Conservation (phyloP, 2,888 invertebrate genomes). For the Philopedon plagiatum region DNA sequence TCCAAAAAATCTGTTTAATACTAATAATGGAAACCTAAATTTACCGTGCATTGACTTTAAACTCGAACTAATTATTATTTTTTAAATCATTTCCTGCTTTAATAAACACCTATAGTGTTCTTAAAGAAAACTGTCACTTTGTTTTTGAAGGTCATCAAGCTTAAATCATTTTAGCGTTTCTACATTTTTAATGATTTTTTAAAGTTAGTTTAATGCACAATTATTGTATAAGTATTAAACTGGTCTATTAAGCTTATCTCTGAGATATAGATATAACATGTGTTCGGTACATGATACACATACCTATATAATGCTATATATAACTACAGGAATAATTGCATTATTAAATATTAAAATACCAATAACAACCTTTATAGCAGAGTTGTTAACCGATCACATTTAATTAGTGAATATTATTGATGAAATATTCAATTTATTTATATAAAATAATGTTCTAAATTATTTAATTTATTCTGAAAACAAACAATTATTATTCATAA, state of each 20-base stretch:
- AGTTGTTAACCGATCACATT: too few species aligned
- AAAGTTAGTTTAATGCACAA: conserved; percentile 10
- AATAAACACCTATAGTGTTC: not conserved
- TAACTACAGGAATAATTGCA: not conserved
- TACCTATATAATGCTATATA: not conserved
- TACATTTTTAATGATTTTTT: conserved; percentile 21
- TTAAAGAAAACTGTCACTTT: conserved; percentile 13
- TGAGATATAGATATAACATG: not conserved
- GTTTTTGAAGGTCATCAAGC: conserved; percentile 24
- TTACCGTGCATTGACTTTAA: too few species aligned
- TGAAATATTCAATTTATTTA: too few species aligned
- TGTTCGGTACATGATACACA: not conserved
- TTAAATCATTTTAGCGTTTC: not conserved
- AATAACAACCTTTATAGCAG: conserved; percentile 12
- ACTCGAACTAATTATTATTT: not conserved
- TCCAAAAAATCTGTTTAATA: too few species aligned
- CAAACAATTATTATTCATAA: too few species aligned
- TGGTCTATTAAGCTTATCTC: not conserved
- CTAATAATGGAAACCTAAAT: too few species aligned
- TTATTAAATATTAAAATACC: not conserved
- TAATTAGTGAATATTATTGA: too few species aligned
- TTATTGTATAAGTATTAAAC: not conserved
- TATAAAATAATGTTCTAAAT: too few species aligned
- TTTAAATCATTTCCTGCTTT: not conserved
- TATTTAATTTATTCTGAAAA: too few species aligned